Evolutionary conservation across 2,888 invertebrate genomes (phyloP), one percentile per base, ranked within the genome.

Genomic region (Eupithecia vulgata): DNA sequence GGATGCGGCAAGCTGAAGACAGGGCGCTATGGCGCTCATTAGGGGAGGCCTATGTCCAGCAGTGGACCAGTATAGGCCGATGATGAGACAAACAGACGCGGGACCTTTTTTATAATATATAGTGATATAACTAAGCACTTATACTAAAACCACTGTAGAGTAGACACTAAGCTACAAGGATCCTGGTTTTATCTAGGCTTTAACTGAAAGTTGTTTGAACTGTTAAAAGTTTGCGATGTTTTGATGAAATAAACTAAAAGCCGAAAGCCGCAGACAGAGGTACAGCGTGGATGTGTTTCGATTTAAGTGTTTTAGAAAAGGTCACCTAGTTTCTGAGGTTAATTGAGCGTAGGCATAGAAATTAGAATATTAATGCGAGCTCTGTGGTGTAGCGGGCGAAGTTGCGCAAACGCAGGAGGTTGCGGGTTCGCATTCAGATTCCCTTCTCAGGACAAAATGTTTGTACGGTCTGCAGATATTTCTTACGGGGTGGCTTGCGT

Each of bases 251-350:
- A 21, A 21, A 52, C 52, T 52, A 21, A 21, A n/a, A n/a, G n/a
- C 12, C 10, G 21, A 52, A 52, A 52, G 21, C 52, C 52, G 52
- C 4, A n/a, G 52, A 21, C 21, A 52, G 42, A 10, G n/a, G 21
- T 48, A 3, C 21, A 21, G 5, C 3, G 10, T 21, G 10, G 10
- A 7, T 5, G 6, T 12, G 17, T 21, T 21, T 21, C 4, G 52
- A 21, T 21, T 48, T 45, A n/a, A 48, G 48, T n/a, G 21, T n/a
- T 52, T 52, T 52, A 52, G 52, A 52, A 52, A 52, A 52, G 52
- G 52, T 21, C 52, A 52, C 52, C 21, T 52, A 52, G 52, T 52
- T 52, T 48, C 7, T 52, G n/a, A 17, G n/a, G 0, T 48, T 48
- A 10, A 52, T 21, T 21, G 21, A 52, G n/a, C 21, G n/a, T 13